Conservation (phyloP, 2,113 vertebrate genomes). For the Laticauda laticaudata region DNA sequence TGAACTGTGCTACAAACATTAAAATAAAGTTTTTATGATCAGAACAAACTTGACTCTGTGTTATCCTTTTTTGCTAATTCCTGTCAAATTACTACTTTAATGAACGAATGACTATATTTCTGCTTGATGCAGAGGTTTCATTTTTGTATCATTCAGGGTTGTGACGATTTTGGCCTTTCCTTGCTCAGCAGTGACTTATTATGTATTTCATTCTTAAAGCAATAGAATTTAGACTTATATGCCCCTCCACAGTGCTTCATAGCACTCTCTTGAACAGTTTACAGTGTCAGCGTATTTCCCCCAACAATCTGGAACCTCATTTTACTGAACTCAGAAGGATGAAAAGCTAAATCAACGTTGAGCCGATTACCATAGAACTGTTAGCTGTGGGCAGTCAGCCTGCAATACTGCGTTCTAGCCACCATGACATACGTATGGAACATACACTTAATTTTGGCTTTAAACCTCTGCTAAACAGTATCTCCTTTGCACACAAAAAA, state of each 20-base stretch:
- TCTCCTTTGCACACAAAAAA: not conserved
- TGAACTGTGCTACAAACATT: slow-evolving; percentile 23
- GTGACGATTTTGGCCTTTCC: not conserved
- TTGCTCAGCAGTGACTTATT: not conserved
- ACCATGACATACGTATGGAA: not conserved
- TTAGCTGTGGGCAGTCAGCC: not conserved
- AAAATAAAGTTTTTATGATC: slow-evolving; percentile 74
- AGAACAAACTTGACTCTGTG: not conserved
- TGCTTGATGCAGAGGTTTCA: not conserved
- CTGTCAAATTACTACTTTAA: not conserved
- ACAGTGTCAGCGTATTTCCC: not conserved
- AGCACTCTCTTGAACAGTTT: not conserved
- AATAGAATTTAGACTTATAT: not conserved
- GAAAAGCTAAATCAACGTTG: not conserved
- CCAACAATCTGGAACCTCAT: not conserved
- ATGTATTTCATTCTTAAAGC: not conserved
- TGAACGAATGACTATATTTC: not conserved
- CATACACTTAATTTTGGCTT: not conserved
- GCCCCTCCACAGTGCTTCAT: not conserved
- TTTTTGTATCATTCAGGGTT: not conserved
- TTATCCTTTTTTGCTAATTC: not conserved
- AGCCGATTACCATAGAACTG: not conserved
- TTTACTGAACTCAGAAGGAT: not conserved
- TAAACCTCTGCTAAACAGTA: not conserved
- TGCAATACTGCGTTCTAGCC: not conserved